Base-by-base conservation (phyloP, 2,888 invertebrate species). In the Epirrita christyi region DNA sequence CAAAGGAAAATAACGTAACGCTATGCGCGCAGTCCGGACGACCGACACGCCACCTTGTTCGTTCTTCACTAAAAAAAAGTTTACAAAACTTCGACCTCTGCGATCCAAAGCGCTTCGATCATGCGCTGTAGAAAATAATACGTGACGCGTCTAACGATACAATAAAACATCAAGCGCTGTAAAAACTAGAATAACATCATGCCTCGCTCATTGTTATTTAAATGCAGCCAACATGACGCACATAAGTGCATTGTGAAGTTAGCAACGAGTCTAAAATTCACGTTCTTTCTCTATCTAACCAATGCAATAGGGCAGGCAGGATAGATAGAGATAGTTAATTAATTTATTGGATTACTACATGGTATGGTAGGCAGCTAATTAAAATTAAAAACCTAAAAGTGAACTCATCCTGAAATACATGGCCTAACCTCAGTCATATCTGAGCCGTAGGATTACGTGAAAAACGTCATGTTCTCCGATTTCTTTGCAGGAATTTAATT, bases 151-250 rank as follows among this genome's bases (percentile, higher is more conserved):
- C 57, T 59, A 54, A 57, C 47, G 41, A 21, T 27, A 49, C 27
- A 11, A 15, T 4, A 9, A 42, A 1, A n/a, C 4, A 21, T 55
- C 28, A 67, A 82, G 83, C 88, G 83, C 75, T 85, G 40, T 29
- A 81, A 3, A 60, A 73, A 81, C 84, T 81, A 54, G 6, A 9
- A 2, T 1, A 7, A 44, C 67, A 36, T 32, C 36, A 66, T 56
- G 67, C 80, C 76, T 81, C 85, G 71, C 86, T 87, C 84, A 89
- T 90, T 91, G 90, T 91, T 91, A 87, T 90, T 88, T 85, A 85
- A 89, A 85, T 88, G 88, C 85, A 83, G 86, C 89, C 90, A 90
- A 90, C 89, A 86, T 89, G 80, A 88, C 87, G 85, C 81, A 83
- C 77, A 62, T 56, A 47, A 81, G 73, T 78, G 72, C 76, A 79